These are phyloP conservation scores for Euura saliciscinereae DNA, from an alignment of 1,140 invertebrate species.

Conservation along the genomic window DNA sequence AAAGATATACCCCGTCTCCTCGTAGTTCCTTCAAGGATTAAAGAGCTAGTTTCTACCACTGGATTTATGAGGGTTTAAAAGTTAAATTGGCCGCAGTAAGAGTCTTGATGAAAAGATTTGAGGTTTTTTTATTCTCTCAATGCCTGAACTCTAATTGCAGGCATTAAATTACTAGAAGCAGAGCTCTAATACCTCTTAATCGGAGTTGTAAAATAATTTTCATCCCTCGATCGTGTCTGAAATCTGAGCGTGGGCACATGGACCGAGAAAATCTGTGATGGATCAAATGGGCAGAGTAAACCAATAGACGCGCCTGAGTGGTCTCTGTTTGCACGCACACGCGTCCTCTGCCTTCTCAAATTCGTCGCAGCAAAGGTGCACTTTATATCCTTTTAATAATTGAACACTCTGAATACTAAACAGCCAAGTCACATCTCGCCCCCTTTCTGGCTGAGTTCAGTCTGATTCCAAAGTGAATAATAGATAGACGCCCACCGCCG, in stretches of 20 bases:
- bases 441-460: background rate
- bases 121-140: too few species aligned
- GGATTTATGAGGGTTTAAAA: slow-evolving; percentile 1
- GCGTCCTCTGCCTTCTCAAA: background rate
- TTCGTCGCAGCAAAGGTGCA: background rate
- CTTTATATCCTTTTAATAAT: background rate
- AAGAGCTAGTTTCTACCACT: background rate
- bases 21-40: background rate
- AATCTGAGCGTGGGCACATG: too few species aligned
- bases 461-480: slow-evolving; percentile 9
- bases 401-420: slow-evolving; percentile 8
- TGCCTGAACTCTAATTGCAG: too few species aligned
- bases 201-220: too few species aligned
- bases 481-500: background rate
- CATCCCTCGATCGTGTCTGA: too few species aligned
- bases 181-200: too few species aligned
- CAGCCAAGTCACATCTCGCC: background rate
- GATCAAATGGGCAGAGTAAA: too few species aligned
- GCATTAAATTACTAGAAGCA: too few species aligned
- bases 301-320: background rate
- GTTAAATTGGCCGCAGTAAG: background rate
- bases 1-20: background rate
- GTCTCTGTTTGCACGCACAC: background rate
- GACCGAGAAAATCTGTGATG: too few species aligned
- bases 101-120: too few species aligned